These are phyloP conservation scores for Andricus quercusramuli DNA, from an alignment of 2,888 invertebrate genomes.

Conservation along the genomic window DNA sequence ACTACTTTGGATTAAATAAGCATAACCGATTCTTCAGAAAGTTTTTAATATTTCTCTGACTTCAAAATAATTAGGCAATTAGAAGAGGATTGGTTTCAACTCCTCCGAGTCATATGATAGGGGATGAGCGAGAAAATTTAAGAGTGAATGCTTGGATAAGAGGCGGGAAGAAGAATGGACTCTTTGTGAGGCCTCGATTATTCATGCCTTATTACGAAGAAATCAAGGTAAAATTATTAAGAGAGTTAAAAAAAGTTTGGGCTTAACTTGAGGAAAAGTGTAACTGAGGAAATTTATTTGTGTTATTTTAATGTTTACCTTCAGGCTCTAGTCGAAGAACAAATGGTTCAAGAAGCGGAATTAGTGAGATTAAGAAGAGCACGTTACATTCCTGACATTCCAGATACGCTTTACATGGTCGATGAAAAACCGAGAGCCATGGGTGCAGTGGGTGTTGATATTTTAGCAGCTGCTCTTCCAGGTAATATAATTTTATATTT, in stretches of 20 bases:
- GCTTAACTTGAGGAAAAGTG: not conserved
- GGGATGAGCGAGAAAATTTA: constrained; percentile 84
- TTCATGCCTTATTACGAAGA: constrained; percentile 98
- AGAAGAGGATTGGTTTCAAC: constrained; percentile 89
- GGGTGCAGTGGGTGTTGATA: constrained; percentile 82
- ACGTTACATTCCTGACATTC: constrained; percentile 90
- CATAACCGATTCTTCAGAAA: too few relatives aligned
- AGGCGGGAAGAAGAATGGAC: constrained; percentile 85
- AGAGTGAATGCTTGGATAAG: constrained; percentile 90
- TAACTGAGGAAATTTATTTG: not conserved
- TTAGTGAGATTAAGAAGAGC: constrained; percentile 85
- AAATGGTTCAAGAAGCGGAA: constrained; percentile 89
- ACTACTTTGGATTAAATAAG: too few relatives aligned
- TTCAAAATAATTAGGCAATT: constrained; percentile 77
- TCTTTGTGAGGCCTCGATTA: constrained; percentile 91
- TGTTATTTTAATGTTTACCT: constrained; percentile 44
- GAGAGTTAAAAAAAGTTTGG: not conserved
- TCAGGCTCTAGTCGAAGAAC: constrained; percentile 89
- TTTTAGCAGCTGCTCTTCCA: constrained; percentile 84
- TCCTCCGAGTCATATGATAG: constrained; percentile 92
- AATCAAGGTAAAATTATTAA: constrained; percentile 84
- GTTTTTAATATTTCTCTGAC: constrained; percentile 29
- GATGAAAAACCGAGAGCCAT: constrained; percentile 81
- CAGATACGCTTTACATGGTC: constrained; percentile 95
- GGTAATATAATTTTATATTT: constrained; percentile 64